A percentile compares a stretch with the other conserved stretches of the same genome.
These are phyloP conservation scores for Volucella bombylans DNA, from an alignment of 2,888 invertebrate genomes.

Conservation along the genomic window DNA sequence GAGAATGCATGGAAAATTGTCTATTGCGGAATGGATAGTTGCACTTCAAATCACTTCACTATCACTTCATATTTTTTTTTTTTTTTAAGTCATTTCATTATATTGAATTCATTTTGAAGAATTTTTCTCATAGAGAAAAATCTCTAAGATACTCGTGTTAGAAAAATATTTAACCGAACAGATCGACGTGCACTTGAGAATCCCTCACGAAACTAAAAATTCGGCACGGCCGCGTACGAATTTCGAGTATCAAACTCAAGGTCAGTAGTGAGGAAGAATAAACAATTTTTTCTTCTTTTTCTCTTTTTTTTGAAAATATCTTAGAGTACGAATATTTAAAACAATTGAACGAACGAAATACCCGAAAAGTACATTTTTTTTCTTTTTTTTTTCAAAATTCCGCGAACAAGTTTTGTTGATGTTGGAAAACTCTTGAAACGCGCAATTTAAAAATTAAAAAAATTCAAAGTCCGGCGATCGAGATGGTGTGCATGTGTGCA, in stretches of 20 bases:
- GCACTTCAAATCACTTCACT: background rate
- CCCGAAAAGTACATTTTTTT: constrained; percentile 22
- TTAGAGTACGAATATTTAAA: constrained; percentile 17
- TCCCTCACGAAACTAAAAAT: constrained; percentile 44
- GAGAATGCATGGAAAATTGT: background rate
- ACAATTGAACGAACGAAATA: constrained; percentile 44
- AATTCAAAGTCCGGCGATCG: constrained; percentile 3
- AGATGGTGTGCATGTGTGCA: background rate
- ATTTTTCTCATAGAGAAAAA: too few relatives aligned
- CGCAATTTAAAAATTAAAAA: constrained; percentile 16
- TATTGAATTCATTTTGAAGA: too few relatives aligned
- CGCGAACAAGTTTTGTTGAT: constrained; percentile 15
- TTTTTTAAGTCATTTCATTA: too few relatives aligned
- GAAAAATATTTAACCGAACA: background rate
- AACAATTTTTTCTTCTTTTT: too few relatives aligned
- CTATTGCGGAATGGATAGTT: constrained; percentile 15
- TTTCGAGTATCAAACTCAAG: constrained; percentile 17
- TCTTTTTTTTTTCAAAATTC: constrained; percentile 13
- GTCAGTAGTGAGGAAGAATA: constrained; percentile 20
- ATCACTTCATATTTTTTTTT: too few relatives aligned
- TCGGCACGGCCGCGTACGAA: background rate
- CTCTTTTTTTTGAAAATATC: background rate
- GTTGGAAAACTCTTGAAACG: constrained; percentile 19
- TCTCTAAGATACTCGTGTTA: background rate
- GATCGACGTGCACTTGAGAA: constrained; percentile 37